A percentile compares a stretch with the other conserved stretches of the same genome.
phyloP scores from a whole-genome alignment of 2,888 invertebrate genomes.

The Agrotis ipsilon region DNA sequence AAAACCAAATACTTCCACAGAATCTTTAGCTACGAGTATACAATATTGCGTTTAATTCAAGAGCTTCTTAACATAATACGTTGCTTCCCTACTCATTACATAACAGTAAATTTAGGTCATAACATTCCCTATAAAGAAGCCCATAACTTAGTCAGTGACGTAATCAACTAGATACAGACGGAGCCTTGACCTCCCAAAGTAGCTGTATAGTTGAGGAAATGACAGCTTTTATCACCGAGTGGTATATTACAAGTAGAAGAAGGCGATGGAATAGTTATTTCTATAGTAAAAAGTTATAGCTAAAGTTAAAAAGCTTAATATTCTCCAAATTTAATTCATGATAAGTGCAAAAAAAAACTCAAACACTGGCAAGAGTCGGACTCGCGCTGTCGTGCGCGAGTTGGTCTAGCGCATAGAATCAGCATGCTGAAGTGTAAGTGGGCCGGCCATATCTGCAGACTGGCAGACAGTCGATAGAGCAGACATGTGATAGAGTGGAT shows the following conservation, averaged over 20 bases:
- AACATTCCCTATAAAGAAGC: constrained; percentile 58
- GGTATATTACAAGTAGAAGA: constrained; percentile 47
- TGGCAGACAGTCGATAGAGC: too few relatives aligned
- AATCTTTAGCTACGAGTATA: background rate
- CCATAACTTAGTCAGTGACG: constrained; percentile 59
- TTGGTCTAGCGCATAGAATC: too few relatives aligned
- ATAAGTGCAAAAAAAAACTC: background rate
- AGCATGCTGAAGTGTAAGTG: too few relatives aligned
- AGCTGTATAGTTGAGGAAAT: constrained; percentile 39
- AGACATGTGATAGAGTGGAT: too few relatives aligned
- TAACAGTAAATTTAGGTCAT: constrained; percentile 50
- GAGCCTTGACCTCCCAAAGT: constrained; percentile 56
- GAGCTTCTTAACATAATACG: constrained; percentile 31
- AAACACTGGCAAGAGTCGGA: too few relatives aligned
- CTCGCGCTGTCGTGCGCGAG: too few relatives aligned
- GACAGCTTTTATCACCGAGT: constrained; percentile 44
- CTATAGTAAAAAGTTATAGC: constrained; percentile 11
- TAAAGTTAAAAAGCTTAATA: constrained; percentile 25
- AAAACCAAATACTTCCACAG: background rate
- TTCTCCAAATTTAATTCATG: background rate
- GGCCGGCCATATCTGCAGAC: too few relatives aligned
- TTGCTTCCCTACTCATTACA: constrained; percentile 50
- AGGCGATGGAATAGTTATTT: constrained; percentile 27
- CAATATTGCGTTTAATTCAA: constrained; percentile 21
- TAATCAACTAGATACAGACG: constrained; percentile 53